Conservation (phyloP, 2,888 invertebrate species). For the Drosophila anomalipes region DNA sequence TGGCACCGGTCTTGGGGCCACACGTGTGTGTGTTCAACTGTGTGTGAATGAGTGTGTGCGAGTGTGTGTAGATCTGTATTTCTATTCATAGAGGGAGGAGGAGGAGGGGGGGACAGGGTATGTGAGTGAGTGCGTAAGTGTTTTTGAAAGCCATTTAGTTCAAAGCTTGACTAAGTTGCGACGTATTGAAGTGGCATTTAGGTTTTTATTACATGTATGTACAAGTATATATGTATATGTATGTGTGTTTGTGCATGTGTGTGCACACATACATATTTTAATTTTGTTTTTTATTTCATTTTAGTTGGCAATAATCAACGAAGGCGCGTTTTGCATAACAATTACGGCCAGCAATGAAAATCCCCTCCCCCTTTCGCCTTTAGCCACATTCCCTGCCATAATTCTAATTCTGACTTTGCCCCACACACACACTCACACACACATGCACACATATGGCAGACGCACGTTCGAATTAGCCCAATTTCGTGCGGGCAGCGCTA, state of each 20-base stretch:
- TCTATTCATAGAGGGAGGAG: not conserved
- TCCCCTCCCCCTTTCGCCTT: constrained; percentile 15
- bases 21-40: constrained; percentile 15
- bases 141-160: constrained; percentile 60
- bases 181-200: constrained; percentile 41
- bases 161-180: constrained; percentile 50
- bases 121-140: constrained; percentile 30
- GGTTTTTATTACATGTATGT: constrained; percentile 24
- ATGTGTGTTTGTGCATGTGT: not conserved
- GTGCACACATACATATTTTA: constrained; percentile 48
- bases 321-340: constrained; percentile 75
- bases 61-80: constrained; percentile 3
- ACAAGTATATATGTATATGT: constrained; percentile 5
- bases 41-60: not conserved
- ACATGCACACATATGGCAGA: constrained; percentile 53
- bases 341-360: constrained; percentile 67
- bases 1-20: constrained; percentile 10
- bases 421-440: constrained; percentile 31
- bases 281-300: constrained; percentile 80
- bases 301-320: constrained; percentile 83
- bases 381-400: constrained; percentile 49
- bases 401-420: constrained; percentile 71
- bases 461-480: constrained; percentile 81
- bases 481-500: constrained; percentile 73
- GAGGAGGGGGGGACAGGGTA: not conserved